A percentile compares a stretch with the other conserved stretches of the same genome.
Evolutionary conservation across 2,113 vertebrate genomes (phyloP).

Genomic region (Solea senegalensis): DNA sequence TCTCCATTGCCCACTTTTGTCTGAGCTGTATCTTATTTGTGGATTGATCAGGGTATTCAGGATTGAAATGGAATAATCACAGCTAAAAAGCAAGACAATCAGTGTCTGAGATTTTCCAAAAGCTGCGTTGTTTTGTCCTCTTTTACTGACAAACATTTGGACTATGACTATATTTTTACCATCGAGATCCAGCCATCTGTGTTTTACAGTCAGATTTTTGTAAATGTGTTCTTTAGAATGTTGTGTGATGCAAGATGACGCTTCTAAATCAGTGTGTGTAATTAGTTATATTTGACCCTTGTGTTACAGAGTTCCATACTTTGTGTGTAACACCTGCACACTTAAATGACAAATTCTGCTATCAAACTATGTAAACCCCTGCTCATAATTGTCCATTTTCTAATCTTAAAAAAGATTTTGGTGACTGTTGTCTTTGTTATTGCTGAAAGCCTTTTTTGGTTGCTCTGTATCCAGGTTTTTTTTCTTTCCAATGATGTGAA

Average conservation of each 20-base stretch:
- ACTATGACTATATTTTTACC: slow-evolving; percentile 23
- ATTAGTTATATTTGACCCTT: slow-evolving; percentile 36
- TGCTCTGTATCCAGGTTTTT: slow-evolving; percentile 55
- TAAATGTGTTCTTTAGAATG: slow-evolving; percentile 27
- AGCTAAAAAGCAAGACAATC: slow-evolving; percentile 21
- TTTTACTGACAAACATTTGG: slow-evolving; percentile 17
- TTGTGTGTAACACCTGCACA: slow-evolving; percentile 39
- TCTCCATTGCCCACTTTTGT: slow-evolving; percentile 24
- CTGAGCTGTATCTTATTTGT: slow-evolving; percentile 43
- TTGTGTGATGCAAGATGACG: slow-evolving; percentile 14
- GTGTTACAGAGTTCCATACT: slow-evolving; percentile 29
- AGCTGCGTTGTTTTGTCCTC: slow-evolving; percentile 13
- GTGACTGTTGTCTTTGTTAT: slow-evolving; percentile 52
- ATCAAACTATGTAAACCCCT: slow-evolving; percentile 50
- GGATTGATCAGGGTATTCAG: slow-evolving; percentile 71
- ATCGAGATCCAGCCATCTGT: slow-evolving; percentile 16
- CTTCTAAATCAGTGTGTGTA: slow-evolving; percentile 34
- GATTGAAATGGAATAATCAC: slow-evolving; percentile 57
- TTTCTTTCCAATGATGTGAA: slow-evolving; percentile 65
- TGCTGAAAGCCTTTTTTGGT: slow-evolving; percentile 53
- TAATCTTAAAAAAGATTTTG: slow-evolving; percentile 46
- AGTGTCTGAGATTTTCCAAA: slow-evolving; percentile 10
- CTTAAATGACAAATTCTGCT: slow-evolving; percentile 49
- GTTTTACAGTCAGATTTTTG: slow-evolving; percentile 41
- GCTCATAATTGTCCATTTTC: slow-evolving; percentile 52